Conservation (phyloP, 2,113 vertebrate genomes). For the Scytalopus superciliaris region DNA sequence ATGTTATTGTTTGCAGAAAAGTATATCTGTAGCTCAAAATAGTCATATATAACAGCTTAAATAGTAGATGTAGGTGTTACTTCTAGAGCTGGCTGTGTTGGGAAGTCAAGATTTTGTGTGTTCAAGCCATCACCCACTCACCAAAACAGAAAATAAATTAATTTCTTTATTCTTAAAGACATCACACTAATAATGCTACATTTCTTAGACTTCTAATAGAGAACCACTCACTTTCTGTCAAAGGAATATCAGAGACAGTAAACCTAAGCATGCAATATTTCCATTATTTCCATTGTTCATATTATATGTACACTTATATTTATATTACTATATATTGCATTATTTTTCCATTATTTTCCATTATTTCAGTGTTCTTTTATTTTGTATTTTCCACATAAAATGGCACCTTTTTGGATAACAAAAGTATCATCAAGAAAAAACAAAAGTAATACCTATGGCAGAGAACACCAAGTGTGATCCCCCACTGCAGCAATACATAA, state of each 20-base stretch:
- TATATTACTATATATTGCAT: too few relatives aligned
- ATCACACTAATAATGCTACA: neutral
- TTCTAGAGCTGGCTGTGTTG: slow-evolving; percentile 37
- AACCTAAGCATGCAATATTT: neutral
- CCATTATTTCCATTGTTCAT: too few relatives aligned
- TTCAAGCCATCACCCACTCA: neutral
- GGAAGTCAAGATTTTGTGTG: slow-evolving; percentile 17
- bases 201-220: neutral
- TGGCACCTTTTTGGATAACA: neutral
- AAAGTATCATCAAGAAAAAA: neutral
- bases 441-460: neutral
- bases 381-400: neutral
- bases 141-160: neutral
- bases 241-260: neutral
- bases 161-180: neutral
- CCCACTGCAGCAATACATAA: neutral
- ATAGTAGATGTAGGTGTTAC: neutral
- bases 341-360: too few relatives aligned
- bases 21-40: slow-evolving; percentile 36
- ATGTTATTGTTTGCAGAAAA: slow-evolving; percentile 64
- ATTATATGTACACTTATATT: too few relatives aligned
- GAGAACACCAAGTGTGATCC: neutral
- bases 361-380: neutral
- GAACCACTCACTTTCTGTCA: neutral
- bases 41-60: slow-evolving; percentile 22